phyloP scores from a whole-genome alignment of 2,888 invertebrate species.

The Hirtodrosophila trivittata region DNA sequence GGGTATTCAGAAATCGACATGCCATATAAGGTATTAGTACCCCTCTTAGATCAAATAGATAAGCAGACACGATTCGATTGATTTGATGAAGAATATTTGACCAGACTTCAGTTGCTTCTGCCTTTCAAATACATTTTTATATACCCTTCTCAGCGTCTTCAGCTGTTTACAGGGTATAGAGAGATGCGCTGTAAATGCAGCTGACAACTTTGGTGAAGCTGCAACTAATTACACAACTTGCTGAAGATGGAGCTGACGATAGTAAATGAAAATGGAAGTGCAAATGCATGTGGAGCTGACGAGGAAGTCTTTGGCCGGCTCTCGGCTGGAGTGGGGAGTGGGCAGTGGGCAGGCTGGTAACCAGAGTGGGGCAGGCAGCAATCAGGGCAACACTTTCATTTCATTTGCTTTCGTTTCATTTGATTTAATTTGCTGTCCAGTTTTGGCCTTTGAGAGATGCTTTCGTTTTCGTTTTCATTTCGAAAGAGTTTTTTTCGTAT shows the following conservation, averaged over 20 bases:
- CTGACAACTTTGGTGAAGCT: conserved; percentile 21
- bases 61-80: no score
- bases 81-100: no score
- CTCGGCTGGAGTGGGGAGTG: conserved; percentile 4
- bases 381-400: conserved; percentile 59
- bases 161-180: conserved; percentile 12
- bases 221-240: conserved; percentile 51
- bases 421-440: conserved; percentile 11
- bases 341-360: neutral
- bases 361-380: conserved; percentile 25
- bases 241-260: conserved; percentile 7
- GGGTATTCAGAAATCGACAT: no score
- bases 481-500: neutral
- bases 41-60: no score
- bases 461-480: conserved; percentile 35
- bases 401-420: conserved; percentile 30
- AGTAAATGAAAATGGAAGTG: conserved; percentile 10
- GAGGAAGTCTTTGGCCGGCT: conserved; percentile 28
- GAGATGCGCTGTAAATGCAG: conserved; percentile 21
- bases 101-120: no score
- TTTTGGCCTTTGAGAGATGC: conserved; percentile 27
- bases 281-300: conserved; percentile 8
- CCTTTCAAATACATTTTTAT: no score
- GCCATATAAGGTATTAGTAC: no score
- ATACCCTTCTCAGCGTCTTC: no score